Evolutionary conservation across 2,888 invertebrate species (phyloP), one percentile per base, ranked within the genome.

Genomic region (Drosophila anceps): DNA sequence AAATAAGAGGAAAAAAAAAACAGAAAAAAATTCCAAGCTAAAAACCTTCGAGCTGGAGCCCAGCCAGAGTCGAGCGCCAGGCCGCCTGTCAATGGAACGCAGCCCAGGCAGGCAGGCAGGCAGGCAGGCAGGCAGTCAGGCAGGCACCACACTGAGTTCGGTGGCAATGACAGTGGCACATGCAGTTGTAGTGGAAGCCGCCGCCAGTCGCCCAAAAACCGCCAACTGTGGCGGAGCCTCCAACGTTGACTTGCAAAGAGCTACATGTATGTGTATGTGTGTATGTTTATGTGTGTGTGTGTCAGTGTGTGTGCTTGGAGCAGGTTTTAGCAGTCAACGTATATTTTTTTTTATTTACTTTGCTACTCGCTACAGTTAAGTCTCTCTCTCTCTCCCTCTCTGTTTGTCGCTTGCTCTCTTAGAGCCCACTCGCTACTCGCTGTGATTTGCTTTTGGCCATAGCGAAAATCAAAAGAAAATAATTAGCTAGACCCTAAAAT

Each of bases 131-230:
- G 44, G 44, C 48, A 48, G 46, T 27, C 48, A n/a, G 48, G 7
- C 48, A 50, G 93, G 92, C 92, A 92, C 92, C 93, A 93, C 91
- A 92, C 93, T 93, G 93, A 90, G 92, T 90, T 91, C 92, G 90
- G 93, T 92, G 93, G 92, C 92, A 92, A 92, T 92, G 92, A 91
- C 92, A 92, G 92, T 92, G 92, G 92, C 92, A 92, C 90, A 91
- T 92, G 92, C 91, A 91, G 92, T 89, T 89, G 92, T 90, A 85
- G 90, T 91, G 85, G 90, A 91, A 90, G 91, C 86, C 75, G 64
- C 67, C 88, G 69, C 67, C 88, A 83, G 83, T 86, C 69, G 74
- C 69, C 76, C 71, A 72, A 77, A 79, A 88, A 81, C 76, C 74
- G 76, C 77, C 77, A 81, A 83, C 76, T 70, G 80, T 61, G 62